Conservation (phyloP, 2,797 vertebrate species). For the Pogonophryne albipinna region DNA sequence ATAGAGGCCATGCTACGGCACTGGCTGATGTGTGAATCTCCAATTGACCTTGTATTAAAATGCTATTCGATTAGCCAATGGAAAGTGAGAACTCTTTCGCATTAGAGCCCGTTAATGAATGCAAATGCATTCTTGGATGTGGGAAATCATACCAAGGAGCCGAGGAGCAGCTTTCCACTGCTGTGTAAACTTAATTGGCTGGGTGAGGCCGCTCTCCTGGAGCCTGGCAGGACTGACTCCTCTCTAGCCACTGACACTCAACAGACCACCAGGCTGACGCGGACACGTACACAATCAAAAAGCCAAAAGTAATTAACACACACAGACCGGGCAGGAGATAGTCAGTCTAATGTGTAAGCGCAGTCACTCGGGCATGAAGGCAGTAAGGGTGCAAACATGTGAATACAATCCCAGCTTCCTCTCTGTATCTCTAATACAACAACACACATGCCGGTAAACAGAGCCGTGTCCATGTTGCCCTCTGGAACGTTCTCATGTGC, state of each 20-base stretch:
- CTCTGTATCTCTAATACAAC: constrained; percentile 33
- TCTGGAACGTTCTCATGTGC: constrained; percentile 56
- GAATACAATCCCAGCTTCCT: constrained; percentile 37
- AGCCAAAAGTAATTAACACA: constrained; percentile 9
- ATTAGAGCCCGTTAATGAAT: constrained; percentile 15
- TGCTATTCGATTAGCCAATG: constrained; percentile 20
- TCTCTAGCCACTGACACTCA: constrained; percentile 43
- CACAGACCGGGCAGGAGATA: constrained; percentile 17
- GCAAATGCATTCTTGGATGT: constrained; percentile 21
- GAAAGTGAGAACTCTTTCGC: background rate
- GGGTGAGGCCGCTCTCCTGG: constrained; percentile 56
- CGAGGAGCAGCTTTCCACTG: constrained; percentile 40
- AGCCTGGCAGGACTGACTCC: constrained; percentile 60
- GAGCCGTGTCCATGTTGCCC: constrained; percentile 29
- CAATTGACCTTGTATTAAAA: constrained; percentile 37
- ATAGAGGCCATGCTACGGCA: constrained; percentile 33
- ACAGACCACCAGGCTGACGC: constrained; percentile 40
- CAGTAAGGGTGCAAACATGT: constrained; percentile 12
- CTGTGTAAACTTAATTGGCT: constrained; percentile 33
- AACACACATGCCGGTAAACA: constrained; percentile 39
- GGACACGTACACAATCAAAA: constrained; percentile 19
- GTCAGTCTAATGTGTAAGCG: constrained; percentile 14
- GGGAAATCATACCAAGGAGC: constrained; percentile 41
- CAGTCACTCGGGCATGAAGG: constrained; percentile 18
- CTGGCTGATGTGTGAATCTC: constrained; percentile 46